Percentiles rank a stretch among this genome's conserved stretches.
phyloP scores from a whole-genome alignment of 2,113 vertebrate genomes.

The Aix galericulata region DNA sequence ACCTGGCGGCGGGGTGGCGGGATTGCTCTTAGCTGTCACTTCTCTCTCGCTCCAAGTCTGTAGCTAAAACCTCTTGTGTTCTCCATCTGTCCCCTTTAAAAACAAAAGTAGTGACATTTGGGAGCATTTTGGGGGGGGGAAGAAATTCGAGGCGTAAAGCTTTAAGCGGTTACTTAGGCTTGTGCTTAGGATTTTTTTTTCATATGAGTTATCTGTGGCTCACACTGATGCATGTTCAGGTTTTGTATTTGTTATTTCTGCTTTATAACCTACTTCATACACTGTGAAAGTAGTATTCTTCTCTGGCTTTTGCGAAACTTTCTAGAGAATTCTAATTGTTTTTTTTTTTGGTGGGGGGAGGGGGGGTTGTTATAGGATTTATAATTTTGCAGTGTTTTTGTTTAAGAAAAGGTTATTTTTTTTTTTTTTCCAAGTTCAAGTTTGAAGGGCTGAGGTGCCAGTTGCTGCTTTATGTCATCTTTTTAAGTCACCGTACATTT shows the following conservation, averaged over 20 bases:
- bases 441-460: neutral
- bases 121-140: rapidly evolving
- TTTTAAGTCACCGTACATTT: neutral
- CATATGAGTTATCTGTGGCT: neutral
- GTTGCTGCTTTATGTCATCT: neutral
- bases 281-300: neutral
- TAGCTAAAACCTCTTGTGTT: neutral
- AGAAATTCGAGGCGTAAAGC: neutral
- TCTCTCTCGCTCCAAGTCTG: neutral
- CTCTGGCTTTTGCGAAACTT: neutral
- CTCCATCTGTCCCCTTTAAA: neutral
- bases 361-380: neutral
- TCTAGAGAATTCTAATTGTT: neutral
- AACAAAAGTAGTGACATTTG: neutral
- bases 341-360: too few species aligned
- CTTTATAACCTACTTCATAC: neutral
- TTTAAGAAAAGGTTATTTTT: neutral
- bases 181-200: neutral
- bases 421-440: neutral
- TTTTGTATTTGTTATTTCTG: neutral
- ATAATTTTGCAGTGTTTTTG: neutral
- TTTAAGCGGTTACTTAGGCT: neutral
- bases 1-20: neutral
- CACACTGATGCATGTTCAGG: neutral
- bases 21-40: rapidly evolving